Evolutionary conservation across 1,140 invertebrate species (phyloP).

Genomic region (Apis dorsata): DNA sequence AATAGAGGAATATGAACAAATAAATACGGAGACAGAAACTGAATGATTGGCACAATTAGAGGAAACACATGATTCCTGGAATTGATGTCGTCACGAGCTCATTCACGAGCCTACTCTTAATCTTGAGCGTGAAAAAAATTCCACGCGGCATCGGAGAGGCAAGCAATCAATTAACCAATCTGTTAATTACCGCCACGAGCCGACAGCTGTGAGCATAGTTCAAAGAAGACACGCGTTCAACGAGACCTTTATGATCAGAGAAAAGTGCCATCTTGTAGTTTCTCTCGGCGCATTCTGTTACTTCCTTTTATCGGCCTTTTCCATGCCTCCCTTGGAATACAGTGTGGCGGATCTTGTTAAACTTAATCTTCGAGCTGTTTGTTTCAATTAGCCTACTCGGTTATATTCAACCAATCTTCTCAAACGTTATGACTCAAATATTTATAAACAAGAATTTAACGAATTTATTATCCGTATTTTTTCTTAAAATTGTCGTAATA

Average conservation of each 20-base stretch:
- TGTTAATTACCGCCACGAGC: constrained; percentile 53
- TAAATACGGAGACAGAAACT: not conserved
- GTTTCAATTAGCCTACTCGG: constrained; percentile 20
- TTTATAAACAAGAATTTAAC: too few species aligned
- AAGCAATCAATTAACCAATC: constrained; percentile 58
- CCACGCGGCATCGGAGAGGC: constrained; percentile 22
- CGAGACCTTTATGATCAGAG: constrained; percentile 56
- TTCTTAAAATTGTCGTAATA: too few species aligned
- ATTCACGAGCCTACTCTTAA: constrained; percentile 16
- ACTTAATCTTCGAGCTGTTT: constrained; percentile 32
- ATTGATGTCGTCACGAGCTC: constrained; percentile 7
- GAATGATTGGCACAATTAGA: constrained; percentile 11
- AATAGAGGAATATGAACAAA: not conserved
- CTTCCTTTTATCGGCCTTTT: constrained; percentile 40
- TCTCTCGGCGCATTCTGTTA: constrained; percentile 18
- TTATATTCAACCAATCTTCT: not conserved
- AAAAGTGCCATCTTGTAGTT: constrained; percentile 47
- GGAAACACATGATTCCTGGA: constrained; percentile 12
- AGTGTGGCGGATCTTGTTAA: constrained; percentile 28
- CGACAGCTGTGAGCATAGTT: constrained; percentile 48
- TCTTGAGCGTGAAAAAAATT: constrained; percentile 31
- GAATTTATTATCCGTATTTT: too few species aligned
- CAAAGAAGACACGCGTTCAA: constrained; percentile 57
- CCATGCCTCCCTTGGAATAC: not conserved
- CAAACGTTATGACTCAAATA: not conserved